These are phyloP conservation scores for Polylopha cassiicola DNA, from an alignment of 2,888 invertebrate species.

Conservation along the genomic window DNA sequence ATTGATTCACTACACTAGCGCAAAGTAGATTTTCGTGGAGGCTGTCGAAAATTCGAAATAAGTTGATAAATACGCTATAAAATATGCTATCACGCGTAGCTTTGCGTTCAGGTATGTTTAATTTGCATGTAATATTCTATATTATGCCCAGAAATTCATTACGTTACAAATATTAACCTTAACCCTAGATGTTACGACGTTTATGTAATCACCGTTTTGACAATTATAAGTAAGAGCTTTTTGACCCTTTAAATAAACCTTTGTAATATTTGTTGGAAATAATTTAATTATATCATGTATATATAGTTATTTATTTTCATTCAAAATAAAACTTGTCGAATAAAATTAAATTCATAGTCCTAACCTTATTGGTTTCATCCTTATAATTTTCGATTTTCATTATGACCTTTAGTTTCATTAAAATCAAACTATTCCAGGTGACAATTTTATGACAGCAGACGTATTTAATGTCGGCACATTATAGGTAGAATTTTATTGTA, in stretches of 20 bases:
- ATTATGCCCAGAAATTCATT: constrained; percentile 16
- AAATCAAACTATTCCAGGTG: too few relatives aligned
- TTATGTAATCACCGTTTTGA: constrained; percentile 75
- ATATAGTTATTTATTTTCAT: too few relatives aligned
- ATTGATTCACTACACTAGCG: constrained; percentile 47
- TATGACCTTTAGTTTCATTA: not conserved
- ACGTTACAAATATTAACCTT: constrained; percentile 44
- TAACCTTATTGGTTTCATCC: too few relatives aligned
- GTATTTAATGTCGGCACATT: too few relatives aligned
- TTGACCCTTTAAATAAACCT: constrained; percentile 17
- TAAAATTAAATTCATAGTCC: too few relatives aligned
- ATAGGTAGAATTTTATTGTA: not conserved
- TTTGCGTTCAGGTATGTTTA: constrained; percentile 80
- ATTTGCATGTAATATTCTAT: constrained; percentile 23
- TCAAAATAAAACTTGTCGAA: too few relatives aligned
- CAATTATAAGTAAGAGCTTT: constrained; percentile 32
- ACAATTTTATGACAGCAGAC: too few relatives aligned
- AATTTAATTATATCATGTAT: too few relatives aligned
- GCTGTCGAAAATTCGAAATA: constrained; percentile 50
- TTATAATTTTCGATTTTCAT: not conserved
- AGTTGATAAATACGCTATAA: constrained; percentile 40
- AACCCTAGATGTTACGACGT: constrained; percentile 42
- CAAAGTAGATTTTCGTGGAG: constrained; percentile 49
- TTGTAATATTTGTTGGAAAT: too few relatives aligned
- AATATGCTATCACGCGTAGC: constrained; percentile 84